Percentiles rank a stretch among this genome's conserved stretches.
Conservation (phyloP, 1,140 invertebrate genomes). For the Geopemphigus sp. region DNA sequence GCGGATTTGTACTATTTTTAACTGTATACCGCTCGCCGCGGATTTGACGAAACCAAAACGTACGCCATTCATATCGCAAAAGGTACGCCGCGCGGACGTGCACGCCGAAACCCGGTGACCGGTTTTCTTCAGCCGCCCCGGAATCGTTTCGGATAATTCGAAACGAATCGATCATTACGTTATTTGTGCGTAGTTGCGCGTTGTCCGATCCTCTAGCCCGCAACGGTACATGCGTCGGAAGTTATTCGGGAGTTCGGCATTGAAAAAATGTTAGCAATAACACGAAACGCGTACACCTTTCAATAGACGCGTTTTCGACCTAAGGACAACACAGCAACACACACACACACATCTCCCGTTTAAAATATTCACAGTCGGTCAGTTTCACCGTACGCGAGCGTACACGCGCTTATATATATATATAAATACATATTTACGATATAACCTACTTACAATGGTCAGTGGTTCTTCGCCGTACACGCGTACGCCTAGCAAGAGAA, state of each 20-base stretch:
- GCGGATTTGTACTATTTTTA: too few species aligned
- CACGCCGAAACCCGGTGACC: not conserved
- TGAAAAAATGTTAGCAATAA: not conserved
- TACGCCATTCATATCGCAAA: too few species aligned
- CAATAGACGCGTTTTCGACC: not conserved
- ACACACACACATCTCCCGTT: slow-evolving; percentile 19
- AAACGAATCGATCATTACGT: not conserved
- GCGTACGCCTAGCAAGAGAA: too few species aligned
- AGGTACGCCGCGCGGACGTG: not conserved
- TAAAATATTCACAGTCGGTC: slow-evolving; percentile 11
- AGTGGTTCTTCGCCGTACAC: slow-evolving; percentile 2
- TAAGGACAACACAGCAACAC: too few species aligned
- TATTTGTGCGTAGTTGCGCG: not conserved
- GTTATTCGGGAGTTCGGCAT: not conserved
- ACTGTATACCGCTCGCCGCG: too few species aligned
- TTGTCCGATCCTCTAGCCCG: not conserved
- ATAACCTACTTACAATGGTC: slow-evolving; percentile 48
- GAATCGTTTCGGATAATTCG: not conserved
- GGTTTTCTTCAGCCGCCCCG: not conserved
- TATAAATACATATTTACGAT: too few species aligned
- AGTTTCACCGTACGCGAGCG: slow-evolving; percentile 21
- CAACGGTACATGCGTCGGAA: too few species aligned
- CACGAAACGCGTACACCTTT: not conserved
- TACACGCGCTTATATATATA: too few species aligned
- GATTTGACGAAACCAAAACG: too few species aligned